phyloP scores from a whole-genome alignment of 2,113 vertebrate species.

The Amblyornis subalaris region DNA sequence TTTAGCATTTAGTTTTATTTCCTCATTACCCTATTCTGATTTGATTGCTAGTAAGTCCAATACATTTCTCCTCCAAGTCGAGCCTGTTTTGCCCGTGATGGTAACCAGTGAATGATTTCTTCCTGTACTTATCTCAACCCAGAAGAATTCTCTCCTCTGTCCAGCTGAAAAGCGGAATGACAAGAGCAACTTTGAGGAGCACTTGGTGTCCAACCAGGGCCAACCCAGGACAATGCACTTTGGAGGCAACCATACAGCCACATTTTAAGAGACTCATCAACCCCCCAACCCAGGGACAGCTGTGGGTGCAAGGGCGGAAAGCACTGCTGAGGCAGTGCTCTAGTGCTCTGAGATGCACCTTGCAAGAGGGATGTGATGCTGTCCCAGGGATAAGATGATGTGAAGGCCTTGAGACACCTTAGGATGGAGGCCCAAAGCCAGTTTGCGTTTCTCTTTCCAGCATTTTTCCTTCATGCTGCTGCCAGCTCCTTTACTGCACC shows the following conservation, averaged over 20 bases:
- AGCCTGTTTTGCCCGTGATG: neutral
- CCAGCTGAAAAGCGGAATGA: neutral
- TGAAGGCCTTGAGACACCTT: neutral
- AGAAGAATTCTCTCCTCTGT: neutral
- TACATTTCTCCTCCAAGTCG: neutral
- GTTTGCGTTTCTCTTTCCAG: neutral
- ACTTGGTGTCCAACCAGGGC: neutral
- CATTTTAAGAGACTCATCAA: neutral
- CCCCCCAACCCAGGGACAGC: neutral
- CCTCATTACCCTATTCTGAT: neutral
- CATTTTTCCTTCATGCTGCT: neutral
- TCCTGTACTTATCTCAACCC: neutral
- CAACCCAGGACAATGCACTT: neutral
- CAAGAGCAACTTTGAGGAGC: neutral
- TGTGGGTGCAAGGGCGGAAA: neutral
- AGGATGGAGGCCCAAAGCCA: neutral
- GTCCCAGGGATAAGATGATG: neutral
- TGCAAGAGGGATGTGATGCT: neutral
- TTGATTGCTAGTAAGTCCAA: neutral
- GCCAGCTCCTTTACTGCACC: neutral
- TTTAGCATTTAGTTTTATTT: neutral
- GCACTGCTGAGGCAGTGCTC: neutral
- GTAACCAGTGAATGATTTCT: neutral
- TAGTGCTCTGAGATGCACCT: neutral
- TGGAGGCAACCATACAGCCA: neutral